phyloP scores from a whole-genome alignment of 2,888 invertebrate genomes.

The Autographa pulchrina region DNA sequence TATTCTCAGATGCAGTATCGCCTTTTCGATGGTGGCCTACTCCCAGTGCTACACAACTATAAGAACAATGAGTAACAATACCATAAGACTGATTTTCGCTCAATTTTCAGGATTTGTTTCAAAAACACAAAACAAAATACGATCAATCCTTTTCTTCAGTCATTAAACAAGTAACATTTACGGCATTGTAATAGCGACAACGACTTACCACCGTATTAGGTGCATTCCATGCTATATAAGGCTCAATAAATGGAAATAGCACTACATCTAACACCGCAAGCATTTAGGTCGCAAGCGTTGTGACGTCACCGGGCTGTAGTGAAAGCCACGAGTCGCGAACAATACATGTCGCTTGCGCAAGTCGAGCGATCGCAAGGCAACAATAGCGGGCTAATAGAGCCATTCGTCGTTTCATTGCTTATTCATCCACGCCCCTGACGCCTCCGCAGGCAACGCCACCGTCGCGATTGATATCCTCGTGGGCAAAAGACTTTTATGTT shows the following conservation, averaged over 20 bases:
- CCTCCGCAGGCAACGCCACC: constrained; percentile 78
- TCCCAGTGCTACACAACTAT: not conserved
- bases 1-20: constrained; percentile 16
- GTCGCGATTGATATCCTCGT: constrained; percentile 83
- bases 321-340: constrained; percentile 84
- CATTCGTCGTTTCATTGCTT: constrained; percentile 88
- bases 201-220: constrained; percentile 69
- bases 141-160: constrained; percentile 49
- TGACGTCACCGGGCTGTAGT: constrained; percentile 81
- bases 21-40: constrained; percentile 8
- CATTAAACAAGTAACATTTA: constrained; percentile 60
- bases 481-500: constrained; percentile 63
- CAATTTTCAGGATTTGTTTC: constrained; percentile 28
- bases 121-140: constrained; percentile 29
- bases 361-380: constrained; percentile 79
- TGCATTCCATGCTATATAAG: constrained; percentile 73
- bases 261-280: constrained; percentile 78
- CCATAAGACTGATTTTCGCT: constrained; percentile 13
- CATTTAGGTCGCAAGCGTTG: constrained; percentile 79
- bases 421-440: constrained; percentile 88
- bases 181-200: constrained; percentile 55
- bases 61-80: not conserved
- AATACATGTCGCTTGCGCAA: constrained; percentile 88
- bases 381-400: constrained; percentile 88
- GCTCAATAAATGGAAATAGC: constrained; percentile 80